These are phyloP conservation scores for Nephotettix cincticeps DNA, from an alignment of 1,140 invertebrate species.

Conservation along the genomic window DNA sequence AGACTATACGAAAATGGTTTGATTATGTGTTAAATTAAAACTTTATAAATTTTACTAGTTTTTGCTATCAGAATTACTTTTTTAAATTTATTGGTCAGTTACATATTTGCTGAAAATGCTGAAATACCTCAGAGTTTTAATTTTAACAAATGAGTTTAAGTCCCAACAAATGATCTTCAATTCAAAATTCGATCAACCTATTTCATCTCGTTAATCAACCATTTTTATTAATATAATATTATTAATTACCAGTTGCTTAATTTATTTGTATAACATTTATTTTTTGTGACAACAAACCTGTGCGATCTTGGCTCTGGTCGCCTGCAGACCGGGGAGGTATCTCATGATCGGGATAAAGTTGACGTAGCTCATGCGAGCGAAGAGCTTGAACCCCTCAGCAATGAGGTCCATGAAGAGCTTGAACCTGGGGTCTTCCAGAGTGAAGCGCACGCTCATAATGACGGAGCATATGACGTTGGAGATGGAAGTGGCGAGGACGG, in stretches of 20 bases:
- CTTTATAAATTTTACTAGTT: too few relatives aligned
- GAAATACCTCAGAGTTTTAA: too few relatives aligned
- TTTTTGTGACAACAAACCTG: slow-evolving; percentile 52
- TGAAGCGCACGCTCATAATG: slow-evolving; percentile 85
- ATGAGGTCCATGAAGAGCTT: slow-evolving; percentile 76
- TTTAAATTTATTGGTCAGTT: too few relatives aligned
- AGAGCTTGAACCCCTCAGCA: slow-evolving; percentile 85
- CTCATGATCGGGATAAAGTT: slow-evolving; percentile 70
- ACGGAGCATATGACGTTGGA: slow-evolving; percentile 91
- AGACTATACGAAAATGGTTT: too few relatives aligned
- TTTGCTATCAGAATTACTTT: too few relatives aligned
- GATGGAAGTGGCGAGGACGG: slow-evolving; percentile 73
- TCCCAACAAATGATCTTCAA: too few relatives aligned
- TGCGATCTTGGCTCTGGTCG: slow-evolving; percentile 71
- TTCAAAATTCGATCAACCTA: background rate
- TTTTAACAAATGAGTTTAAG: background rate
- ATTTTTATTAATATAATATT: background rate
- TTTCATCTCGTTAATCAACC: too few relatives aligned
- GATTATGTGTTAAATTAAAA: too few relatives aligned
- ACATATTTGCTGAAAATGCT: too few relatives aligned
- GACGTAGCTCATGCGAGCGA: slow-evolving; percentile 61
- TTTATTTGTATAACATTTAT: background rate
- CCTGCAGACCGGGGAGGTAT: slow-evolving; percentile 72
- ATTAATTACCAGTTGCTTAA: background rate
- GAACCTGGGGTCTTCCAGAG: slow-evolving; percentile 72